Conservation (phyloP, 2,113 vertebrate species). For the Deroptyus accipitrinus region DNA sequence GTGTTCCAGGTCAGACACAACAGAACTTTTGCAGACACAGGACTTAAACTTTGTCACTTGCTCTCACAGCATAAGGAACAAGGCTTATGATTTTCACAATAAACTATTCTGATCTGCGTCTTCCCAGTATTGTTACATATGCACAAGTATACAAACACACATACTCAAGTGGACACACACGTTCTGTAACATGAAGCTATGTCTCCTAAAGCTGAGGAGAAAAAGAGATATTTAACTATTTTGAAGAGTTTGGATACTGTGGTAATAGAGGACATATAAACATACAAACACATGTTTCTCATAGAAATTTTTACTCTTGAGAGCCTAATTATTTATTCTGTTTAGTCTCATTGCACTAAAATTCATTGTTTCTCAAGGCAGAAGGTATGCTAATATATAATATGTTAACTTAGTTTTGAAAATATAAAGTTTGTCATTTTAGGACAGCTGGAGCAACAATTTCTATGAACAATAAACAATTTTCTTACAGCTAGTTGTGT, state of each 20-base stretch:
- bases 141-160: background rate
- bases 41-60: background rate
- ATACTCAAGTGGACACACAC: accelerated
- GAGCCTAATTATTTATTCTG: background rate
- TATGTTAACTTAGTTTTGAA: background rate
- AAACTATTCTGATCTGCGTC: background rate
- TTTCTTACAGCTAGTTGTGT: background rate
- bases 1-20: background rate
- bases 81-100: background rate
- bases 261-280: background rate
- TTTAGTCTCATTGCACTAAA: background rate
- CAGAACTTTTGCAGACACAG: background rate
- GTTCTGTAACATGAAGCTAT: background rate
- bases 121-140: background rate
- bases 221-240: background rate
- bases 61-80: background rate
- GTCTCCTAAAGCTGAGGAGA: background rate
- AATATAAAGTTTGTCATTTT: background rate
- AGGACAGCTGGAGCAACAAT: background rate
- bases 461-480: background rate
- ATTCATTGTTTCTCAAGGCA: background rate
- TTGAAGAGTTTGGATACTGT: background rate
- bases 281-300: background rate
- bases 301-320: background rate
- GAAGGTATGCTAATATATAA: background rate